phyloP scores from a whole-genome alignment of 2,888 invertebrate species.

The Drosophila multiciliata region DNA sequence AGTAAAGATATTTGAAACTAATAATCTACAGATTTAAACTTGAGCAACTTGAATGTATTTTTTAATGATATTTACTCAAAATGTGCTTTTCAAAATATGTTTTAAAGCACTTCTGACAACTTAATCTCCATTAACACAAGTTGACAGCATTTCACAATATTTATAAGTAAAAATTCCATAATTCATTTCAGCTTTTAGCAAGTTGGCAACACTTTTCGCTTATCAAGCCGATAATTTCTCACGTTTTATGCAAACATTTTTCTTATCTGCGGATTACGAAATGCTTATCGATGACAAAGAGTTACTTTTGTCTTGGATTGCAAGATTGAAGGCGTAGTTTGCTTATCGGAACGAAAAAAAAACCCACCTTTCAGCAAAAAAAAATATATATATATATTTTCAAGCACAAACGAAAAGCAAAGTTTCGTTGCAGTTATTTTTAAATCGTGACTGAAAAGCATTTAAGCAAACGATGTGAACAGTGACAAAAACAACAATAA shows the following conservation, averaged over 20 bases:
- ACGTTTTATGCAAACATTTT: conserved; percentile 62
- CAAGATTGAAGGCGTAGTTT: background rate
- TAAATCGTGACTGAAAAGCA: conserved; percentile 57
- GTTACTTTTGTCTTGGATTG: background rate
- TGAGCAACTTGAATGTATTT: background rate
- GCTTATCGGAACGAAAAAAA: conserved; percentile 12
- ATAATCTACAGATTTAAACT: conserved; percentile 19
- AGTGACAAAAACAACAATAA: conserved; percentile 6
- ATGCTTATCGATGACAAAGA: conserved; percentile 48
- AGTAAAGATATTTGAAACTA: conserved; percentile 22
- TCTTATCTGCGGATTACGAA: conserved; percentile 46
- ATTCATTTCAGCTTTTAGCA: background rate
- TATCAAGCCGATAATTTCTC: conserved; percentile 44
- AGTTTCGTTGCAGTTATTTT: conserved; percentile 38
- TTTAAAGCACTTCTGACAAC: background rate
- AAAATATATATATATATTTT: conserved; percentile 2
- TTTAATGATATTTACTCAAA: background rate
- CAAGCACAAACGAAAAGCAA: conserved; percentile 22
- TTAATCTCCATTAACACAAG: background rate
- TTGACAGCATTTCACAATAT: background rate
- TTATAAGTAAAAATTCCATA: background rate
- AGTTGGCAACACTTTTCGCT: conserved; percentile 14
- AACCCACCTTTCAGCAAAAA: background rate
- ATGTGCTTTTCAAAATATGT: background rate
- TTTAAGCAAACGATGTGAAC: conserved; percentile 52